Percentiles rank a stretch among this genome's conserved stretches.
phyloP scores from a whole-genome alignment of 2,888 invertebrate species.

The Formica aserva region DNA sequence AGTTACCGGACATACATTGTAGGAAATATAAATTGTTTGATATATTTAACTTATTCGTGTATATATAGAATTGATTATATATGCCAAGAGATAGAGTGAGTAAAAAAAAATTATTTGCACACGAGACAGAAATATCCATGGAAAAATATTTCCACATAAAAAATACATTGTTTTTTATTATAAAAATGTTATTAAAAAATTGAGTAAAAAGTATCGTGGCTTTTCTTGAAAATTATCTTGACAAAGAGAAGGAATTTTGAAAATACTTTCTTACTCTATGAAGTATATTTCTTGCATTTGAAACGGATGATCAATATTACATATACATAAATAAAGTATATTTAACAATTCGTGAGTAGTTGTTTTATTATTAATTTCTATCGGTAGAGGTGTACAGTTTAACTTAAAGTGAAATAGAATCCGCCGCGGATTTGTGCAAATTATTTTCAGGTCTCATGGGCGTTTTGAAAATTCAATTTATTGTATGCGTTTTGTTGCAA shows the following conservation, averaged over 20 bases:
- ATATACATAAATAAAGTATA: background rate
- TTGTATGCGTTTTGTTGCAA: background rate
- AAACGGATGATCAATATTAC: background rate
- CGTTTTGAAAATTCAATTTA: constrained; percentile 26
- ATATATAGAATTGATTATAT: background rate
- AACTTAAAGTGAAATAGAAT: background rate
- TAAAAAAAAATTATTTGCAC: background rate
- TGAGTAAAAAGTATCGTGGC: background rate
- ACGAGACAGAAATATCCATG: background rate
- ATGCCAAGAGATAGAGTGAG: background rate
- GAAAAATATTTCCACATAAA: background rate
- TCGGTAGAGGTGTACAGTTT: background rate
- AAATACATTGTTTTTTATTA: background rate
- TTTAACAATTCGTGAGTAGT: background rate
- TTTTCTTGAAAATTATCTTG: background rate
- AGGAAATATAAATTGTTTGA: background rate
- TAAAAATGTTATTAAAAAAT: background rate
- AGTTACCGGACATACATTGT: no score
- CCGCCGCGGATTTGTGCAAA: background rate
- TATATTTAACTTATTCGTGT: background rate
- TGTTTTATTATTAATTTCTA: constrained; percentile 11
- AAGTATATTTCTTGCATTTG: background rate
- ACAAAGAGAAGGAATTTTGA: background rate
- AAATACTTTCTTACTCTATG: background rate
- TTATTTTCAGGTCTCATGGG: background rate